Conservation (phyloP, 2,113 vertebrate genomes). For the Gasterosteus nipponicus region DNA sequence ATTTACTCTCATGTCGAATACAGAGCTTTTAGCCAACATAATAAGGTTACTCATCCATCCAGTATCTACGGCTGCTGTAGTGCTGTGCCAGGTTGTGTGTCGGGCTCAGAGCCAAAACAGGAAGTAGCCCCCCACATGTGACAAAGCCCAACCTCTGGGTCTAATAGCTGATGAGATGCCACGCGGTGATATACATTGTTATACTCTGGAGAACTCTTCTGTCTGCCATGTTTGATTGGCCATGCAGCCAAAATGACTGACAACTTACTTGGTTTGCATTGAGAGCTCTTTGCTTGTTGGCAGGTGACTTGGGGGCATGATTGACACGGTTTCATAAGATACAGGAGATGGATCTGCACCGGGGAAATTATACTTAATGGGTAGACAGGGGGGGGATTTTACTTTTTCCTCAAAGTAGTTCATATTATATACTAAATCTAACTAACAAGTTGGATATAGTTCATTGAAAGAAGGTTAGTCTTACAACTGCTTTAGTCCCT, state of each 20-base stretch:
- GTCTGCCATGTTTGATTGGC: slow-evolving; percentile 14
- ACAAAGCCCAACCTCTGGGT: neutral
- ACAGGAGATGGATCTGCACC: slow-evolving; percentile 27
- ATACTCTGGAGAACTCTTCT: neutral
- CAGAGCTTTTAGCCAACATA: neutral
- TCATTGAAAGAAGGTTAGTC: neutral
- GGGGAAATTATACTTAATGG: slow-evolving; percentile 39
- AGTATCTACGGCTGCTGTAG: neutral
- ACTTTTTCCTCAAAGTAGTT: neutral
- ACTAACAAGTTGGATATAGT: neutral
- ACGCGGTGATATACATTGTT: neutral
- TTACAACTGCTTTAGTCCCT: slow-evolving; percentile 8
- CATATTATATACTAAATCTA: neutral
- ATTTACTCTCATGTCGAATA: neutral
- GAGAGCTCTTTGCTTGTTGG: slow-evolving; percentile 35
- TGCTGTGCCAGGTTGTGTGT: neutral
- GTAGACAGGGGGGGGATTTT: slow-evolving; percentile 20
- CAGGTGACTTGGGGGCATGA: slow-evolving; percentile 25
- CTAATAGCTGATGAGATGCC: neutral
- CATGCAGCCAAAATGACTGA: slow-evolving; percentile 40
- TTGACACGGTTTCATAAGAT: slow-evolving; percentile 47
- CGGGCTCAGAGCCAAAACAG: neutral
- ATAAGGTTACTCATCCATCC: neutral
- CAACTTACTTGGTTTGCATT: slow-evolving; percentile 30
- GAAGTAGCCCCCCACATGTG: neutral